phyloP scores from a whole-genome alignment of 2,113 vertebrate genomes.

The Peromyscus californicus region DNA sequence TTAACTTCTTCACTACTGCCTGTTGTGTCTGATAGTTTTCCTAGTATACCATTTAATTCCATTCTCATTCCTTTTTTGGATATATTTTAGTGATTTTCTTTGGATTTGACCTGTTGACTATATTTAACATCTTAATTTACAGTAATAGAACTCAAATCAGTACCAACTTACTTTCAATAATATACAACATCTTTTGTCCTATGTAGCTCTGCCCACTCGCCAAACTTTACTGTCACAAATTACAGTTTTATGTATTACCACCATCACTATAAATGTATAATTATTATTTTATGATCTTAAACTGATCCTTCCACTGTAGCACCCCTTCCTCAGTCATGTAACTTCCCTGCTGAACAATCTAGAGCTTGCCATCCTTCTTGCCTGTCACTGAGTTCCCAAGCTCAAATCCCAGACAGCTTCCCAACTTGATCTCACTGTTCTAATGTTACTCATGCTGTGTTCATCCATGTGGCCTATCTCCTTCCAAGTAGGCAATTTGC shows the following conservation, averaged over 20 bases:
- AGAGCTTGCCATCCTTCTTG: not conserved
- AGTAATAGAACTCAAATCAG: not conserved
- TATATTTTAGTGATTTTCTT: not conserved
- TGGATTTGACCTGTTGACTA: not conserved
- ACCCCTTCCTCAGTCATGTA: not conserved
- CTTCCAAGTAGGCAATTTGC: not conserved
- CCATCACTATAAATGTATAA: not conserved
- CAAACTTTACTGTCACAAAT: not conserved
- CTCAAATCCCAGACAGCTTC: not conserved
- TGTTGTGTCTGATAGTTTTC: not conserved
- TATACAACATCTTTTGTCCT: not conserved
- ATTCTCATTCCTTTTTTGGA: not conserved
- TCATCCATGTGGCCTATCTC: not conserved
- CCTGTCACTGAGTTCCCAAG: not conserved
- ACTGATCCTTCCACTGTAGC: not conserved
- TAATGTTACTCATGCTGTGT: not conserved
- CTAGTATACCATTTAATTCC: not conserved
- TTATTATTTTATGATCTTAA: not conserved
- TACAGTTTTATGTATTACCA: not conserved
- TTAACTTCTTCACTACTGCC: not conserved
- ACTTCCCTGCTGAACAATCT: not conserved
- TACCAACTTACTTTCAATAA: not conserved
- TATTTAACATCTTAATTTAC: not conserved
- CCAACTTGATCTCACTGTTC: not conserved
- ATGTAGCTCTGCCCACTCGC: not conserved